phyloP scores from a whole-genome alignment of 2,113 vertebrate genomes.

The Xyliphius kryptos region DNA sequence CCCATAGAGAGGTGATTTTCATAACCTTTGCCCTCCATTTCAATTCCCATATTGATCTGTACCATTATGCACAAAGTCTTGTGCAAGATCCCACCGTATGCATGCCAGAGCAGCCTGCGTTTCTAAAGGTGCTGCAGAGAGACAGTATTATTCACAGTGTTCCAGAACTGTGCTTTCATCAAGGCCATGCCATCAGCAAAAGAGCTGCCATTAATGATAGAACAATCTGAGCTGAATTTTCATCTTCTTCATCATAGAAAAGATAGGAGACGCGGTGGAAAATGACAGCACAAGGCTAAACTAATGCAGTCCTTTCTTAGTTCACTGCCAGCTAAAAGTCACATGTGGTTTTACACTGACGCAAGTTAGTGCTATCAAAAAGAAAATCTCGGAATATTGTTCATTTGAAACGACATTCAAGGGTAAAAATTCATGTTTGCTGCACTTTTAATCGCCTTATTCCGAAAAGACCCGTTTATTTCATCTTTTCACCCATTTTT shows the following conservation, averaged over 20 bases:
- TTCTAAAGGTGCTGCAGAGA: not conserved
- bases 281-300: not conserved
- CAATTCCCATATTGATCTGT: not conserved
- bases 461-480: too few relatives aligned
- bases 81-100: not conserved
- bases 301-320: too few relatives aligned
- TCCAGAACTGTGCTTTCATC: not conserved
- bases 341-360: too few relatives aligned
- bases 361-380: too few relatives aligned
- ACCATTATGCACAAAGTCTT: not conserved
- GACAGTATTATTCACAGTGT: not conserved
- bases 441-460: too few relatives aligned
- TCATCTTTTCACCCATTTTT: too few relatives aligned
- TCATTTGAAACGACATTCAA: too few relatives aligned
- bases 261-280: not conserved
- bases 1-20: not conserved
- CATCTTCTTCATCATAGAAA: not conserved
- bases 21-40: not conserved
- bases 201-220: not conserved
- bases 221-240: constrained; percentile 1
- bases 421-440: too few relatives aligned
- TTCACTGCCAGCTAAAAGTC: too few relatives aligned
- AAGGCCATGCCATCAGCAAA: not conserved
- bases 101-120: not conserved
- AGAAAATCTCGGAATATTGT: too few relatives aligned